A percentile compares a stretch with the other conserved stretches of the same genome.
Conservation (phyloP, 2,113 vertebrate genomes). For the Saiga tatarica region DNA sequence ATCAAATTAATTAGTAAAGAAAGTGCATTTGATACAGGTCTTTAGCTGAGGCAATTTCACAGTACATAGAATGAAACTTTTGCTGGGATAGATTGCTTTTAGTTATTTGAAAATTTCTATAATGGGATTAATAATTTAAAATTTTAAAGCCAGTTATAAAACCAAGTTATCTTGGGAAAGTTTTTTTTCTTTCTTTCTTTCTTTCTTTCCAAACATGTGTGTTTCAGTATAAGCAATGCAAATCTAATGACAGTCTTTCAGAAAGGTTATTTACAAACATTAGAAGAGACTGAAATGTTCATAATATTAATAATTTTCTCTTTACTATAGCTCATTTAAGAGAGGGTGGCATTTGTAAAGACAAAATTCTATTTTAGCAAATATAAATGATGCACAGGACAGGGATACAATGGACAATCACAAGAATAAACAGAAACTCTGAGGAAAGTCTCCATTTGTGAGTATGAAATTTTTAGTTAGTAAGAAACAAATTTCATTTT, state of each 20-base stretch:
- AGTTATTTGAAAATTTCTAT: background rate
- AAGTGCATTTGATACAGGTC: constrained; percentile 56
- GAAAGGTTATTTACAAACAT: background rate
- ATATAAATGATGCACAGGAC: background rate
- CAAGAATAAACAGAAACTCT: background rate
- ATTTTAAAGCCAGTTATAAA: background rate
- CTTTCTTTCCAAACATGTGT: background rate
- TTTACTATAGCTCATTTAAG: background rate
- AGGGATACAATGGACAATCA: background rate
- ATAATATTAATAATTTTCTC: background rate
- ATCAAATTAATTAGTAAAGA: constrained; percentile 76
- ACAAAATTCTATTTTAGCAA: background rate
- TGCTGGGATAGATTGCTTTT: background rate
- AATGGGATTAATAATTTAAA: constrained; percentile 32
- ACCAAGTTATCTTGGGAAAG: background rate
- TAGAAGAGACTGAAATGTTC: background rate
- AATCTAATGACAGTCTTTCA: background rate
- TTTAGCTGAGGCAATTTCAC: constrained; percentile 51
- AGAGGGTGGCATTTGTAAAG: background rate
- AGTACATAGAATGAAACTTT: constrained; percentile 3
- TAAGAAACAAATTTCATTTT: background rate
- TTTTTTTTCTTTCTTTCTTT: background rate
- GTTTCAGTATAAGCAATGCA: background rate
- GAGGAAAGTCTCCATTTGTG: background rate
- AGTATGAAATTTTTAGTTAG: background rate